Evolutionary conservation across 1,140 invertebrate genomes (phyloP).

Genomic region (Musca vetustissima): DNA sequence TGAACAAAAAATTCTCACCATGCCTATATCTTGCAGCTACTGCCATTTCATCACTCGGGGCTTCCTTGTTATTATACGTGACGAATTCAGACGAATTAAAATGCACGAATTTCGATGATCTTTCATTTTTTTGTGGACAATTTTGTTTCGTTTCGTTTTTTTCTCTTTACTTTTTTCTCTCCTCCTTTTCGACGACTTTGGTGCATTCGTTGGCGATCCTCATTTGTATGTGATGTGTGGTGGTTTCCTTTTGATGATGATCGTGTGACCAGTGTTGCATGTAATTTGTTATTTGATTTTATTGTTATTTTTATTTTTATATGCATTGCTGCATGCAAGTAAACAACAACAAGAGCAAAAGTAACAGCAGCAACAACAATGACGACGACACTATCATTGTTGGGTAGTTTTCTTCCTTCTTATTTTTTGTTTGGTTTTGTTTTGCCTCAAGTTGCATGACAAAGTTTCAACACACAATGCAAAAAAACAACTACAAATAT

Average conservation of each 20-base stretch:
- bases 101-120: background rate
- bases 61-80: too few species aligned
- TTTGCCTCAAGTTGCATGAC: slow-evolving; percentile 18
- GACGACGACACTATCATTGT: too few species aligned
- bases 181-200: too few species aligned
- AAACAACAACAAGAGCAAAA: slow-evolving; percentile 10
- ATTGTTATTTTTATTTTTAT: slow-evolving; percentile 55
- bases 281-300: slow-evolving; percentile 55
- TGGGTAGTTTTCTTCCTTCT: slow-evolving; percentile 28
- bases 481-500: too few species aligned
- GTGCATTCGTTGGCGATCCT: too few species aligned
- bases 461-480: too few species aligned
- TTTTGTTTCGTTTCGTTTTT: background rate
- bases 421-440: too few species aligned
- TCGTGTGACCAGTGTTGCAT: slow-evolving; percentile 46
- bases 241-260: background rate
- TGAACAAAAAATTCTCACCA: too few species aligned
- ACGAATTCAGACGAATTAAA: too few species aligned
- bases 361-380: slow-evolving; percentile 8
- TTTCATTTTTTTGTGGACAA: background rate
- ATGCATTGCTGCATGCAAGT: slow-evolving; percentile 40
- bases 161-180: background rate
- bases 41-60: too few species aligned
- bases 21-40: too few species aligned
- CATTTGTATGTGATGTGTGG: too few species aligned